A percentile compares a stretch with the other conserved stretches of the same genome.
Conservation (phyloP, 1,140 invertebrate species). For the Orussus abietinus region DNA sequence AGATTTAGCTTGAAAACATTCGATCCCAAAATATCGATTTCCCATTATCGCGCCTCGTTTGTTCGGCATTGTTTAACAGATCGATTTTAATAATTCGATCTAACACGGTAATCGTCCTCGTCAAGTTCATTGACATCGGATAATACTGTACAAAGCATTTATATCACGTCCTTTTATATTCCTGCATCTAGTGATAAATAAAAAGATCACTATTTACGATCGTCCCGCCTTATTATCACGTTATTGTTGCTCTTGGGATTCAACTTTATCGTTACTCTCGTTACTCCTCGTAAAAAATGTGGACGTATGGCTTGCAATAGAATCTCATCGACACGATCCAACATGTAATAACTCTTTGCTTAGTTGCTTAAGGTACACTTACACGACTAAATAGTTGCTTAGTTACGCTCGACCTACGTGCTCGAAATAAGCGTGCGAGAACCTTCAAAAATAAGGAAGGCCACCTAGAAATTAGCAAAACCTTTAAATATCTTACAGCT, state of each 20-base stretch:
- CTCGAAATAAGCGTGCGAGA: constrained; percentile 16
- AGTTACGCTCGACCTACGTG: constrained; percentile 18
- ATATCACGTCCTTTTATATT: constrained; percentile 10
- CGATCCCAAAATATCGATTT: too few species aligned
- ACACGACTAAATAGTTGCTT: constrained; percentile 25
- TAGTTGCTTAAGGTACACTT: constrained; percentile 14
- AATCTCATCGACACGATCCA: constrained; percentile 28
- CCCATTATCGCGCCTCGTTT: too few species aligned
- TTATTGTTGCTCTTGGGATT: constrained; percentile 15
- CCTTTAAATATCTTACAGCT: background rate
- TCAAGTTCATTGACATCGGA: constrained; percentile 6
- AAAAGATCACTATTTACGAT: too few species aligned
- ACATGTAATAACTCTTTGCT: constrained; percentile 22
- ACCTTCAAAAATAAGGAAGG: too few species aligned
- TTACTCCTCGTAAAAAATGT: constrained; percentile 30
- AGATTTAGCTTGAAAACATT: too few species aligned
- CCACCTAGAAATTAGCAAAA: too few species aligned
- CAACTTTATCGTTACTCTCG: constrained; percentile 16
- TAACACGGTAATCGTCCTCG: constrained; percentile 1
- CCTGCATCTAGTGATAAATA: too few species aligned
- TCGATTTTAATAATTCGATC: too few species aligned
- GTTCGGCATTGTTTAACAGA: too few species aligned
- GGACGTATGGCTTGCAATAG: constrained; percentile 31
- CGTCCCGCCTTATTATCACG: constrained; percentile 10
- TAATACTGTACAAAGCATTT: constrained; percentile 12